These are phyloP conservation scores for Antechinus stuartii DNA, from an alignment of 2,113 vertebrate species.

Conservation along the genomic window DNA sequence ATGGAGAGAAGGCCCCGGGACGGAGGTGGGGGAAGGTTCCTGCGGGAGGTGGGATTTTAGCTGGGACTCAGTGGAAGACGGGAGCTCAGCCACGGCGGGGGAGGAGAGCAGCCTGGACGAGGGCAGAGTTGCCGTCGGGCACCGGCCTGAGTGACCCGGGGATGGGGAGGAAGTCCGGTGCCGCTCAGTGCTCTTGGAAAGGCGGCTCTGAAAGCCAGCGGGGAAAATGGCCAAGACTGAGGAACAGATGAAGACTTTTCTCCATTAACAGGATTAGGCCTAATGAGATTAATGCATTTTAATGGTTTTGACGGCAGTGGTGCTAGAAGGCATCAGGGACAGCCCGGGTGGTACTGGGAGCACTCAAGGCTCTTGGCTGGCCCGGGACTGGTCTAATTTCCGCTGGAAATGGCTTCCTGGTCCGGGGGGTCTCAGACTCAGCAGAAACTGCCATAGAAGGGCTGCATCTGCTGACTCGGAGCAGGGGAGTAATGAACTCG, in stretches of 20 bases:
- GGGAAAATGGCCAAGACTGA: background rate
- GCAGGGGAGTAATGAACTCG: no score
- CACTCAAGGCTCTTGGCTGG: background rate
- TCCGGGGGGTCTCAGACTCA: background rate
- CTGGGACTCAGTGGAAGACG: no score
- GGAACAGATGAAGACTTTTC: background rate
- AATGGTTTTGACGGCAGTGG: background rate
- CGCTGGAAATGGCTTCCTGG: background rate
- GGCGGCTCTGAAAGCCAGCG: background rate
- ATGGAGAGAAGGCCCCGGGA: no score
- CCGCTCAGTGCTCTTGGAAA: background rate
- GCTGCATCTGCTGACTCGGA: background rate
- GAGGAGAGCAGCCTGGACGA: background rate
- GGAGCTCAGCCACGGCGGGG: no score
- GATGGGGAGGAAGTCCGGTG: background rate
- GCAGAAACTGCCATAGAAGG: background rate
- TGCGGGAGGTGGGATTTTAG: no score
- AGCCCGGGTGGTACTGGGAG: background rate
- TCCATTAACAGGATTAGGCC: background rate
- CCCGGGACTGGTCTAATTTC: background rate
- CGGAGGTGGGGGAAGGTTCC: no score
- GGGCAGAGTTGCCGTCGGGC: background rate
- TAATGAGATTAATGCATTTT: background rate
- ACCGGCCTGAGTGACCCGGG: no score
- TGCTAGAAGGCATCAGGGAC: background rate